phyloP scores from a whole-genome alignment of 1,140 invertebrate species.

The Chrysomallon squamiferum region DNA sequence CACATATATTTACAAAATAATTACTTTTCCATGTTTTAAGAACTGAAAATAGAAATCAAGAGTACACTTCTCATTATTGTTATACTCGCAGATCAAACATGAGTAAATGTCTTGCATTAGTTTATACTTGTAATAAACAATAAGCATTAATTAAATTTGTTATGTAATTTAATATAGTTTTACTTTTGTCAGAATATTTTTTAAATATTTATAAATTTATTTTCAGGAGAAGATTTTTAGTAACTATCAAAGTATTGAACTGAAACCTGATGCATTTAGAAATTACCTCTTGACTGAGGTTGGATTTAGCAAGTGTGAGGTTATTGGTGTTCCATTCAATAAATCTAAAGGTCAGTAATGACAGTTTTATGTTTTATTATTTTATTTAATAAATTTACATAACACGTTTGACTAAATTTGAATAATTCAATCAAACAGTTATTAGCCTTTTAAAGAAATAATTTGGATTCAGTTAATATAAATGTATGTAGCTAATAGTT shows the following conservation, averaged over 20 bases:
- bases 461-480: neutral
- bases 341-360: conserved; percentile 73
- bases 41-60: no score
- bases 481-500: neutral
- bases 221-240: conserved; percentile 83
- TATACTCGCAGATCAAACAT: no score
- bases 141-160: no score
- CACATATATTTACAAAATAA: no score
- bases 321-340: conserved; percentile 83
- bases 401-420: neutral
- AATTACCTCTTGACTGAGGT: conserved; percentile 88
- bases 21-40: no score
- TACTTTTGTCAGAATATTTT: no score
- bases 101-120: no score
- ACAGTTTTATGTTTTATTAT: neutral
- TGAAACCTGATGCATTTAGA: conserved; percentile 88
- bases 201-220: no score
- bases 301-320: conserved; percentile 87
- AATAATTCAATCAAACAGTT: neutral
- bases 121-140: no score
- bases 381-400: neutral
- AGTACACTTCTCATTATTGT: no score
- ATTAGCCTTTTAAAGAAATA: neutral
- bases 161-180: no score
- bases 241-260: conserved; percentile 84